Percentiles rank a stretch among this genome's conserved stretches.
These are phyloP conservation scores for Diadromus collaris DNA, from an alignment of 2,888 invertebrate genomes.

Conservation along the genomic window DNA sequence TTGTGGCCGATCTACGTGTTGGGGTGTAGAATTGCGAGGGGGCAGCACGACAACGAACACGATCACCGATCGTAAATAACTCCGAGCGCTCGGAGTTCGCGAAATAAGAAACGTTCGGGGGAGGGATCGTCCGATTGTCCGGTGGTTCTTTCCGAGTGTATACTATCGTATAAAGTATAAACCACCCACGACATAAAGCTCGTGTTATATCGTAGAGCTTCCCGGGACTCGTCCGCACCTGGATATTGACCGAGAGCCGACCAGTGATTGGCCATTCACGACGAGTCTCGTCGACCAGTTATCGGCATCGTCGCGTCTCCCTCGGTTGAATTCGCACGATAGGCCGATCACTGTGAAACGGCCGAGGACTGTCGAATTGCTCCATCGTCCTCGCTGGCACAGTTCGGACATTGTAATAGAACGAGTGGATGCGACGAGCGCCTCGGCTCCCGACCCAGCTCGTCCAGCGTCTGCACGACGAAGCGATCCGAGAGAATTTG, in stretches of 20 bases:
- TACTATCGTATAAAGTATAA: constrained; percentile 72
- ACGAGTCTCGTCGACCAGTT: background rate
- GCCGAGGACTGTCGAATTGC: constrained; percentile 39
- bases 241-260: background rate
- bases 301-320: constrained; percentile 20
- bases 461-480: constrained; percentile 8
- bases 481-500: constrained; percentile 55
- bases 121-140: constrained; percentile 69
- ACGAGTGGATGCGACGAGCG: constrained; percentile 16
- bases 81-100: constrained; percentile 51
- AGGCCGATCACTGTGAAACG: constrained; percentile 39
- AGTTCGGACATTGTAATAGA: constrained; percentile 31
- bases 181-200: constrained; percentile 78
- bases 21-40: constrained; percentile 29
- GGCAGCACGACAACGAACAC: constrained; percentile 54
- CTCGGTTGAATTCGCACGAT: background rate
- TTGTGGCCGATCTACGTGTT: background rate
- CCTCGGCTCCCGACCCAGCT: constrained; percentile 24
- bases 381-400: background rate
- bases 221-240: constrained; percentile 25
- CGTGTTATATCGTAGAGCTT: constrained; percentile 68
- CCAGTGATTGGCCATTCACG: constrained; percentile 30
- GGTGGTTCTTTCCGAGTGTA: constrained; percentile 56
- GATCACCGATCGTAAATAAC: constrained; percentile 73
- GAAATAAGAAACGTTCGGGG: constrained; percentile 72